phyloP scores from a whole-genome alignment of 2,888 invertebrate species.

The Meloe dianella region DNA sequence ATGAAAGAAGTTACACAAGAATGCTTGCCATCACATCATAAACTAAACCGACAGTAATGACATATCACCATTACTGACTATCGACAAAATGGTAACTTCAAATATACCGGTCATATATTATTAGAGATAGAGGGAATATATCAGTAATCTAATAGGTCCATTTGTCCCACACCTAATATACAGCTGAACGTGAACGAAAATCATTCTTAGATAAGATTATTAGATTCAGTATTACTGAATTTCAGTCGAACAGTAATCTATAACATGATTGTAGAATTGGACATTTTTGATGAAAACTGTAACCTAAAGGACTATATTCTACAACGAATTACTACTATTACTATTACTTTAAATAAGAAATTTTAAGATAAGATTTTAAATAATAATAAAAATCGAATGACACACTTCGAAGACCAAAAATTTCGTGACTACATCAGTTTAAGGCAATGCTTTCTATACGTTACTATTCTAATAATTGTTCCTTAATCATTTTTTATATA shows the following conservation, averaged over 20 bases:
- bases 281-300: not conserved
- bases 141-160: slow-evolving; percentile 51
- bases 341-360: too few relatives aligned
- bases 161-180: slow-evolving; percentile 49
- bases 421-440: too few relatives aligned
- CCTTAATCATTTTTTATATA: slow-evolving; percentile 29
- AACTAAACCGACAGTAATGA: slow-evolving; percentile 33
- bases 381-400: too few relatives aligned
- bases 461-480: slow-evolving; percentile 39
- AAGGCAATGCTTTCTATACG: slow-evolving; percentile 20
- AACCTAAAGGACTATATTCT: not conserved
- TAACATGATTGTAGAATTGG: not conserved
- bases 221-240: not conserved
- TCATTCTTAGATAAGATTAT: slow-evolving; percentile 7
- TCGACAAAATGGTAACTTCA: not conserved
- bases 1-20: slow-evolving; percentile 36
- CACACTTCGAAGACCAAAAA: too few relatives aligned
- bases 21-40: slow-evolving; percentile 38
- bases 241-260: not conserved
- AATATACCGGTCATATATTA: not conserved
- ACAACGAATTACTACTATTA: too few relatives aligned
- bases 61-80: not conserved
- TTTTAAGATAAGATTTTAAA: too few relatives aligned
- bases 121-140: slow-evolving; percentile 30
- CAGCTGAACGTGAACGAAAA: slow-evolving; percentile 13